Percentiles rank a stretch among this genome's conserved stretches.
Conservation (phyloP, 2,888 invertebrate genomes). For the Tanaodytes sp. region DNA sequence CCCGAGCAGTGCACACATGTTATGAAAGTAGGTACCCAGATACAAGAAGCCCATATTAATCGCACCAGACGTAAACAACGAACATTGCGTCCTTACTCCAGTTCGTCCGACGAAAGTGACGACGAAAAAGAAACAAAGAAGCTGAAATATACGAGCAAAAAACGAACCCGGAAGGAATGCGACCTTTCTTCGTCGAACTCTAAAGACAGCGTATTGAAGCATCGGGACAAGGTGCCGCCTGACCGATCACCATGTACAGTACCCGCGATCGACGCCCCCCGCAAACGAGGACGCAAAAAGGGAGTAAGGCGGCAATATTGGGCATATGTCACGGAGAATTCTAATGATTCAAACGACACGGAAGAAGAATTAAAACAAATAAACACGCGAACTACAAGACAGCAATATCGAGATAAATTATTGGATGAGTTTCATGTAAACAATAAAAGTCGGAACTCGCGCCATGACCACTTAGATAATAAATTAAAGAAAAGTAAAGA, state of each 20-base stretch:
- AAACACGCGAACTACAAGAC: neutral
- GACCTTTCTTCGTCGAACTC: too few relatives aligned
- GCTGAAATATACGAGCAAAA: neutral
- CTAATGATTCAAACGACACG: neutral
- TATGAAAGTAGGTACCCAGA: neutral
- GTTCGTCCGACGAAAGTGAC: neutral
- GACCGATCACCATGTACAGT: neutral
- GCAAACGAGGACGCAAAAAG: too few relatives aligned
- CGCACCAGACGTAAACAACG: neutral
- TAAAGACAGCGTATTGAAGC: neutral
- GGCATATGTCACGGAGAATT: too few relatives aligned
- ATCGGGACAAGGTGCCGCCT: too few relatives aligned
- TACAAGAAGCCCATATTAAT: neutral
- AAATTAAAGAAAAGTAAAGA: too few relatives aligned
- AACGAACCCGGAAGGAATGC: too few relatives aligned
- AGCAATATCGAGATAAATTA: neutral
- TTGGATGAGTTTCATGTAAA: too few relatives aligned
- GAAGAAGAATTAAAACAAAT: too few relatives aligned
- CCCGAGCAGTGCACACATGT: neutral
- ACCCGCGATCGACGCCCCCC: neutral
- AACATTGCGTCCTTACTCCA: too few relatives aligned
- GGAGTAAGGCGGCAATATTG: neutral
- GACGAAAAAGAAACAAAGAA: neutral
- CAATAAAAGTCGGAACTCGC: too few relatives aligned
- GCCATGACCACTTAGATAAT: too few relatives aligned